A percentile compares a stretch with the other conserved stretches of the same genome.
Conservation (phyloP, 1,140 invertebrate genomes). For the Neuroterus valhalla region DNA sequence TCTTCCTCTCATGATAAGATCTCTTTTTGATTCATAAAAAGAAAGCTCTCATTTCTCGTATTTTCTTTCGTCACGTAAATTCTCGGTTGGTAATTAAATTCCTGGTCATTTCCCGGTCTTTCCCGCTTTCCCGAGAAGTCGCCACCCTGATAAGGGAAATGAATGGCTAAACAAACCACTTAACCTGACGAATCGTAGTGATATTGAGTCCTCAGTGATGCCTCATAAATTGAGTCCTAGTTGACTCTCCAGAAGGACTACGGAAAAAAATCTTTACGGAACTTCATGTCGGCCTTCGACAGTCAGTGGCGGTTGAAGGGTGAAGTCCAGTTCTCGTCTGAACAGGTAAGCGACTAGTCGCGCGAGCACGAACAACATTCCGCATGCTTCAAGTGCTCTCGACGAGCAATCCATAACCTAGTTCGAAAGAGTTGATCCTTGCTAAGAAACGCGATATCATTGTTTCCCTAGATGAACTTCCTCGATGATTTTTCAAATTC, state of each 20-base stretch:
- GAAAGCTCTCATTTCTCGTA: too few species aligned
- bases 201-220: slow-evolving; percentile 3
- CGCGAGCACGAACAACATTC: slow-evolving; percentile 21
- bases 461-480: not conserved
- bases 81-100: too few species aligned
- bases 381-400: slow-evolving; percentile 9
- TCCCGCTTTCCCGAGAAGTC: too few species aligned
- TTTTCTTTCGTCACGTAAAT: too few species aligned
- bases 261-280: not conserved
- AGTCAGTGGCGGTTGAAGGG: slow-evolving; percentile 5
- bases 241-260: not conserved
- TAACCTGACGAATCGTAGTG: not conserved
- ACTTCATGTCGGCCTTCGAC: slow-evolving; percentile 15
- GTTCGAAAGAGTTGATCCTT: not conserved
- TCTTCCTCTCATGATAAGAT: too few species aligned
- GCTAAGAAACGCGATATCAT: not conserved
- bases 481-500: not conserved
- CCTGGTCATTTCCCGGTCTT: too few species aligned
- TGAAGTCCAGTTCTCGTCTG: slow-evolving; percentile 16
- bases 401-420: not conserved
- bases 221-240: not conserved
- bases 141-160: too few species aligned
- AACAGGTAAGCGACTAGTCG: slow-evolving; percentile 21
- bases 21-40: too few species aligned
- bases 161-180: not conserved